Percentiles rank a stretch among this genome's conserved stretches.
Conservation (phyloP, 1,140 invertebrate genomes). For the Caenorhabditis latens region DNA sequence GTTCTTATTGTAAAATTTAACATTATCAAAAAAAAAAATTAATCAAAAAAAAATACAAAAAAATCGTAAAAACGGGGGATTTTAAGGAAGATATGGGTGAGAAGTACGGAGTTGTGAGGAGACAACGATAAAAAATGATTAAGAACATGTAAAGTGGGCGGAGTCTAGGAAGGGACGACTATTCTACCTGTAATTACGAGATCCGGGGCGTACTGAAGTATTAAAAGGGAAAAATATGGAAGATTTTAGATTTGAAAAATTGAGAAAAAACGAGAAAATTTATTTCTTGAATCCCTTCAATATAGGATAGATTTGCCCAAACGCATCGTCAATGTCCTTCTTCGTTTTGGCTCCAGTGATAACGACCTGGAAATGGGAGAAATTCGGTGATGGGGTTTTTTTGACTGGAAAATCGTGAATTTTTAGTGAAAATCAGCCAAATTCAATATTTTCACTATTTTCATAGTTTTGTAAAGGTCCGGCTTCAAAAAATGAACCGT, state of each 20-base stretch:
- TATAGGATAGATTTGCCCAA: conserved; percentile 99
- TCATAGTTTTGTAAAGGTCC: too few species aligned
- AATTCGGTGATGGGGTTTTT: neutral
- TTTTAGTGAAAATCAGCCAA: neutral
- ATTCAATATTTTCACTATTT: too few species aligned
- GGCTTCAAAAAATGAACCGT: too few species aligned
- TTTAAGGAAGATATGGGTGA: too few species aligned
- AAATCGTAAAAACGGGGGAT: too few species aligned
- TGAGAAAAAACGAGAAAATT: conserved; percentile 33
- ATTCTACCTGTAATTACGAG: neutral
- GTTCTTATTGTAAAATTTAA: too few species aligned
- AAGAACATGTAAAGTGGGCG: too few species aligned
- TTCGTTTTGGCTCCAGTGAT: conserved; percentile 93
- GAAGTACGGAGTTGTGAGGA: neutral
- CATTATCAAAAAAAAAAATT: too few species aligned
- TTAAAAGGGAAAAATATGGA: neutral
- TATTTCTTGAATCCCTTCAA: conserved; percentile 96
- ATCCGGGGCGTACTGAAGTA: neutral
- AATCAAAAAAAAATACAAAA: too few species aligned
- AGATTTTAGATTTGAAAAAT: neutral
- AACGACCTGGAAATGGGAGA: conserved; percentile 67
- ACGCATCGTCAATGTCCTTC: conserved; percentile 98
- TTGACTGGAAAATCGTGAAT: neutral
- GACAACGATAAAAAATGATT: neutral
- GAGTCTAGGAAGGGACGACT: neutral